Conservation (phyloP, 2,888 invertebrate species). For the Drosophila koepferae region DNA sequence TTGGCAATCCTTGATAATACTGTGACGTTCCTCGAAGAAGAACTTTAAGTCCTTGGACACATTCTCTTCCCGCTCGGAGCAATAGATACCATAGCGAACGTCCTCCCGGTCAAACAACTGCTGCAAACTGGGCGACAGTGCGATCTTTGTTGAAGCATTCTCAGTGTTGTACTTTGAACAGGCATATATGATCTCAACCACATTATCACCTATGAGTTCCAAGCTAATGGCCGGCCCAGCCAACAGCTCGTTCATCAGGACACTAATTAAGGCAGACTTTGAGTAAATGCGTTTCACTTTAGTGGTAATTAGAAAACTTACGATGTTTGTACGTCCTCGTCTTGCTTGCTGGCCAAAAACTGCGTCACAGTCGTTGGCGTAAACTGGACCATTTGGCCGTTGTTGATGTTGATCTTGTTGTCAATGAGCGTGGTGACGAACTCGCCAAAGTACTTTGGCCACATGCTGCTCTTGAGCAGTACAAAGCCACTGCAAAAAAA, state of each 20-base stretch:
- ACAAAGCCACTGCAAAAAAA: conserved; percentile 88
- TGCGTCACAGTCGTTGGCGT: conserved; percentile 88
- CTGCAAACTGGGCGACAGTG: conserved; percentile 85
- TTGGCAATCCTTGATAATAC: conserved; percentile 86
- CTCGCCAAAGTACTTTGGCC: conserved; percentile 89
- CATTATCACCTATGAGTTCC: conserved; percentile 83
- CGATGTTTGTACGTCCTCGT: conserved; percentile 88
- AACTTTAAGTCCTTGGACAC: conserved; percentile 85
- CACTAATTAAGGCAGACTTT: conserved; percentile 46
- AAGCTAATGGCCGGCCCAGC: conserved; percentile 81
- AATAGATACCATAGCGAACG: conserved; percentile 90
- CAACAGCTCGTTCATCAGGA: conserved; percentile 78
- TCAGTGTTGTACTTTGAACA: conserved; percentile 68
- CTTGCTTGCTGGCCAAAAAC: conserved; percentile 87
- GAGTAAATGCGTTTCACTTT: no score
- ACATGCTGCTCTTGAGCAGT: conserved; percentile 91
- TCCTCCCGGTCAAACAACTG: conserved; percentile 89
- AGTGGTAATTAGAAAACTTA: conserved; percentile 84
- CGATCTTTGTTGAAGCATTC: conserved; percentile 40
- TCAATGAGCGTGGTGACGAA: conserved; percentile 89
- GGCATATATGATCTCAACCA: conserved; percentile 77
- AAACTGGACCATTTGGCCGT: conserved; percentile 90
- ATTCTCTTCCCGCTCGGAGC: conserved; percentile 87
- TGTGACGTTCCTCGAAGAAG: conserved; percentile 87
- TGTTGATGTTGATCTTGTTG: conserved; percentile 88